Evolutionary conservation across 2,797 vertebrate species (phyloP), one percentile per base, ranked within the genome.

Genomic region (Manis pentadactyla): DNA sequence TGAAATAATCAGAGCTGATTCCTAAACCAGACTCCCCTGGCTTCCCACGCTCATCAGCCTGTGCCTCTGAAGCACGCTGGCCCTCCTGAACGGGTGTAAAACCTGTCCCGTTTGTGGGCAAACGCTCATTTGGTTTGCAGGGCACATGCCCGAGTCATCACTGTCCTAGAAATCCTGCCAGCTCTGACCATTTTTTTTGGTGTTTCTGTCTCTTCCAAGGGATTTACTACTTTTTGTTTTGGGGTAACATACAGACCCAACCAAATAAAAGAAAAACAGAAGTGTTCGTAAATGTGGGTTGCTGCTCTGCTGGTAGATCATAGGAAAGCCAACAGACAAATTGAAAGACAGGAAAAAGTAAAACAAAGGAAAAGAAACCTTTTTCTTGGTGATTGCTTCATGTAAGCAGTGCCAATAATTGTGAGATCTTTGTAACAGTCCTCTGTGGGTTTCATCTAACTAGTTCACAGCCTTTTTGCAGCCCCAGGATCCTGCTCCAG

Each of bases 101-200:
- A 81, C 55, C 78, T 53, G 21, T 87, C 89, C 57, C 57, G 51
- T 29, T 91, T 77, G 64, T 93, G 90, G 75, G 51, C 57, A 73
- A 14, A 74, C 31, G 3, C 66, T 92, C 93, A 90, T 95, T 96
- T 95, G 87, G 66, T 97, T 97, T 97, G 89, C 15, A 49, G 49
- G 42, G 31, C 19, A 2, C 4, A 2, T 61, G 29, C 25, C 83
- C 90, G 79, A 89, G 42, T 66, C 92, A 85, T 55, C 92, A 27
- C 42, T 94, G 27, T 86, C 55, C 53, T 68, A 79, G 46, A 39
- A 77, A 42, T 87, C 92, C 59, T 61, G 42, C 7, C 21, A 93
- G 55, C 42, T 25, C 25, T n/a, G 10, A 2, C 59, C 5, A 10
- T 73, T 55, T 68, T 97, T 93, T 75, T 55, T 68, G 63, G 10